phyloP scores from a whole-genome alignment of 2,888 invertebrate genomes.

The Netelia fuscicornis region DNA sequence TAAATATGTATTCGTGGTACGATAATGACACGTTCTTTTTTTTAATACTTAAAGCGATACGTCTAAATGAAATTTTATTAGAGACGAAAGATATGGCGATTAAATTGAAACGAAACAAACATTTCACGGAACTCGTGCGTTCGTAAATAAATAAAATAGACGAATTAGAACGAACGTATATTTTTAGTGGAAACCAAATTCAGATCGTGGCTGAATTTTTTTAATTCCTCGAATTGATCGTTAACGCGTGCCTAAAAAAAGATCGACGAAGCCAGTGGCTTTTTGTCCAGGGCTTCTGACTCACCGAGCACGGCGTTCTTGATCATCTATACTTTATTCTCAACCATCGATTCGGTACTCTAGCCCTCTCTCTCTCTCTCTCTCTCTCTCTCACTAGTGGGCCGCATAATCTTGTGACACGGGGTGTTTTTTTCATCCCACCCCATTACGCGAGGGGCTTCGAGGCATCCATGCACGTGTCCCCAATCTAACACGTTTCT shows the following conservation, averaged over 20 bases:
- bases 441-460: constrained; percentile 17
- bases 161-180: not conserved
- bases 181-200: constrained; percentile 2
- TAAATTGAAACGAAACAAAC: not conserved
- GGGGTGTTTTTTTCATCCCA: constrained; percentile 12
- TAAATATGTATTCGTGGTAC: constrained; percentile 16
- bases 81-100: not conserved
- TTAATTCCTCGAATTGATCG: not conserved
- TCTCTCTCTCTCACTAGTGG: not conserved
- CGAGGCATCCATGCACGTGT: constrained; percentile 5
- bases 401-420: constrained; percentile 29
- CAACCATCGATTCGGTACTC: not conserved
- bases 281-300: constrained; percentile 69
- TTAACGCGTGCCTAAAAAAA: constrained; percentile 9
- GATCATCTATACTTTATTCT: constrained; percentile 30
- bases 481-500: not conserved
- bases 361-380: not conserved
- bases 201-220: not conserved
- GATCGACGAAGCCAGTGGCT: constrained; percentile 38
- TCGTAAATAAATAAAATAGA: not conserved
- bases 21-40: not conserved
- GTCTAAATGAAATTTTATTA: not conserved
- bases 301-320: not conserved
- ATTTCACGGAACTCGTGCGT: not conserved
- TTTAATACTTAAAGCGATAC: not conserved